These are phyloP conservation scores for Heliconius cydno DNA, from an alignment of 2,888 invertebrate genomes.

Conservation along the genomic window DNA sequence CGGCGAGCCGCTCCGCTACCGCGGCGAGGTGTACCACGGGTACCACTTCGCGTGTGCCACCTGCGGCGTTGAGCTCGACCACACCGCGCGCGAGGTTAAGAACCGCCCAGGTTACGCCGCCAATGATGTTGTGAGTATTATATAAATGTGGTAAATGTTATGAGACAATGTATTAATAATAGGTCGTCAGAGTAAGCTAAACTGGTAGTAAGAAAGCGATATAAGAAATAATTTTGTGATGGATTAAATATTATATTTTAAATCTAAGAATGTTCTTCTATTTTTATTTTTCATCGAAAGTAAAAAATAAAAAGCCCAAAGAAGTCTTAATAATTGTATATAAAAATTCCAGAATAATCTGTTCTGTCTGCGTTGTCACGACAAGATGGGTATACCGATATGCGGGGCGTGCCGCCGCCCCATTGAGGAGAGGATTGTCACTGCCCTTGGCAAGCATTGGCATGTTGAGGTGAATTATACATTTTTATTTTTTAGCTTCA, in stretches of 20 bases:
- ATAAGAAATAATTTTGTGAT: too few relatives aligned
- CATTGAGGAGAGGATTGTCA: constrained; percentile 99
- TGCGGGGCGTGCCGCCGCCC: constrained; percentile 99
- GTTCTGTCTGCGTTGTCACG: constrained; percentile 98
- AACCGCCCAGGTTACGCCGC: constrained; percentile 94
- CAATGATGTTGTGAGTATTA: constrained; percentile 89
- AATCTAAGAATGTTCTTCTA: too few relatives aligned
- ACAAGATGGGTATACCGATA: constrained; percentile 99
- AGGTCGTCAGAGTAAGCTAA: too few relatives aligned
- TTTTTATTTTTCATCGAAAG: too few relatives aligned
- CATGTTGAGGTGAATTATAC: constrained; percentile 91
- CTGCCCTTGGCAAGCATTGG: constrained; percentile 99
- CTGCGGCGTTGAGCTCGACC: constrained; percentile 95
- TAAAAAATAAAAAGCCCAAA: neutral
- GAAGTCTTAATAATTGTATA: neutral
- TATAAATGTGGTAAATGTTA: too few relatives aligned
- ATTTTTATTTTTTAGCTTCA: neutral
- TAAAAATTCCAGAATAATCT: constrained; percentile 89
- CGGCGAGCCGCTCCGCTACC: constrained; percentile 94
- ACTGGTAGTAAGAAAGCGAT: too few relatives aligned
- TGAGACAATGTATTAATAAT: too few relatives aligned
- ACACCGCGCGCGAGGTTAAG: constrained; percentile 97
- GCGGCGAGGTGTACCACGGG: constrained; percentile 99
- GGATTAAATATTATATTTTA: too few relatives aligned
- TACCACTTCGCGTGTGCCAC: constrained; percentile 99